phyloP scores from a whole-genome alignment of 2,888 invertebrate genomes.

The Drosophila flavopinicola region DNA sequence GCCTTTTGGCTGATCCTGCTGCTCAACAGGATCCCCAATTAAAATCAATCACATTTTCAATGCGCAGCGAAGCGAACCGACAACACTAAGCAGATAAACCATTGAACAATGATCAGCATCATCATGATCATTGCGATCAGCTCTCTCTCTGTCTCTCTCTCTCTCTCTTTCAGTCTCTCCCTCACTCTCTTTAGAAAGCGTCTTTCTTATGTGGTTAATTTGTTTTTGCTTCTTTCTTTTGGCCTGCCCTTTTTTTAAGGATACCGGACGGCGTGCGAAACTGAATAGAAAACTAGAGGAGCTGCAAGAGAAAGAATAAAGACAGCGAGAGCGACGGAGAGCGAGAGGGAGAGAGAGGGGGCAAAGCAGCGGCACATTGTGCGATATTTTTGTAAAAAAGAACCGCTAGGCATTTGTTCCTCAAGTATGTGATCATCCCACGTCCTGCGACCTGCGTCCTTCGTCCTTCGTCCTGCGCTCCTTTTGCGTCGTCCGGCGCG shows the following conservation, averaged over 20 bases:
- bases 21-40: constrained; percentile 58
- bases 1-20: constrained; percentile 14
- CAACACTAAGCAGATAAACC: constrained; percentile 63
- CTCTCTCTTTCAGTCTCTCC: constrained; percentile 2
- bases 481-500: constrained; percentile 52
- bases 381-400: constrained; percentile 30
- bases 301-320: constrained; percentile 24
- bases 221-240: constrained; percentile 9
- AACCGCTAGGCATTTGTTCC: constrained; percentile 78
- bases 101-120: constrained; percentile 58
- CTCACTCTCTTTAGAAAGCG: not conserved
- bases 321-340: constrained; percentile 1
- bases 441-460: constrained; percentile 26
- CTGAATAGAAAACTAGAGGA: constrained; percentile 39
- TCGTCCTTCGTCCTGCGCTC: not conserved
- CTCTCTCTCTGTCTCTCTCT: constrained; percentile 2
- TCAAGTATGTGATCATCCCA: constrained; percentile 65
- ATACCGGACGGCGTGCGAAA: constrained; percentile 64
- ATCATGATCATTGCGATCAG: constrained; percentile 23
- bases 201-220: constrained; percentile 28
- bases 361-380: constrained; percentile 24
- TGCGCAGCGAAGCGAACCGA: constrained; percentile 54
- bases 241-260: constrained; percentile 38
- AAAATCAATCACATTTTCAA: constrained; percentile 74
- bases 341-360: constrained; percentile 2